Evolutionary conservation across 2,888 invertebrate genomes (phyloP).

Genomic region (Metallyticus violacea): DNA sequence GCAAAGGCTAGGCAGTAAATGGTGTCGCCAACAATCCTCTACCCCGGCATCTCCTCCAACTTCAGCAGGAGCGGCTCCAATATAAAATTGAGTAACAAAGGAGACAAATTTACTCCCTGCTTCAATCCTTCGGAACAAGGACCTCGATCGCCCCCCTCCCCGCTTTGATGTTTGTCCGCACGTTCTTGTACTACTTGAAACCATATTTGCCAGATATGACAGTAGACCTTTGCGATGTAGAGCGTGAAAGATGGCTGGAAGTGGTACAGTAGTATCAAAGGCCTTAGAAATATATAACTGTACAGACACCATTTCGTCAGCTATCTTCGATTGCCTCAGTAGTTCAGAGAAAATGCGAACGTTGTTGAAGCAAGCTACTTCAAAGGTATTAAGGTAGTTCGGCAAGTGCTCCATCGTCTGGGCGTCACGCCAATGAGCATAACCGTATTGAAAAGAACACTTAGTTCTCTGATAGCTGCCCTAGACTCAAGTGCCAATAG

Average conservation of each 20-base stretch:
- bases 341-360: conserved; percentile 26
- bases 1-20: conserved; percentile 28
- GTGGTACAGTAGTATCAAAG: conserved; percentile 37
- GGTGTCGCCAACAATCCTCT: not conserved
- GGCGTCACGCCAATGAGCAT: not conserved
- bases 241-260: conserved; percentile 19
- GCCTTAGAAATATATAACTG: conserved; percentile 35
- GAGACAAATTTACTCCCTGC: conserved; percentile 31
- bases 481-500: too few species aligned
- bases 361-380: conserved; percentile 36
- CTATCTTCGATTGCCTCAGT: not conserved
- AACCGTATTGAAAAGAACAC: not conserved
- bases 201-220: conserved; percentile 15
- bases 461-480: not conserved
- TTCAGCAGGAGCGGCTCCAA: conserved; percentile 25
- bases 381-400: conserved; percentile 40
- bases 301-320: conserved; percentile 26
- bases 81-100: conserved; percentile 32
- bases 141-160: not conserved
- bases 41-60: conserved; percentile 12
- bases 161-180: not conserved
- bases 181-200: not conserved
- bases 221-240: not conserved
- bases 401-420: conserved; percentile 15
- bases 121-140: conserved; percentile 15